Base-by-base conservation (phyloP, 2,888 invertebrate species). In the Leucoma salicis region DNA sequence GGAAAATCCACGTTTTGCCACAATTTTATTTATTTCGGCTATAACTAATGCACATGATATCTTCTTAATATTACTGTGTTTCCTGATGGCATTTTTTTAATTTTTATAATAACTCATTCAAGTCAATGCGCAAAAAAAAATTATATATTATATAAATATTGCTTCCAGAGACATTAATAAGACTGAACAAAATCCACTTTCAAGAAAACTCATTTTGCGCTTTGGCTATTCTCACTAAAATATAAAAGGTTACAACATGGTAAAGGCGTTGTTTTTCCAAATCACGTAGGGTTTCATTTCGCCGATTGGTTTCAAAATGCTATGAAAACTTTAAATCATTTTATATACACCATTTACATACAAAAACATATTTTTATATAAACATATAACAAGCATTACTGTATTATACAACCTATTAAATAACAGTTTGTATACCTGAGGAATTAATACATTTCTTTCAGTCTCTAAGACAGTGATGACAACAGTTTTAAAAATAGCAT, bases 11-110 rank as follows among this genome's bases (percentile, higher is more conserved):
- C 25, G 24, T 35, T 43, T 43, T 51, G 49, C 58, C 53, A 53
- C 53, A 51, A 42, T 53, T 49, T 50, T 44, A 52, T 58, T 58
- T 49, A 49, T 47, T 31, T 55, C 45, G 14, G 39, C 45, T 59
- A 55, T 46, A 49, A 54, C 35, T 47, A 56, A 49, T 63, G 55
- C 48, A 67, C 47, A 50, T 14, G 42, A 38, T 33, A 27, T 39
- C 42, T 31, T 38, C 14, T 41, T 57, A 49, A 10, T 34, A 53
- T 41, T 43, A 57, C 32, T 21, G 6, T 21, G 21, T 21, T n/a
- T n/a, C n/a, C 21, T 21, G 21, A 4, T 21, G n/a, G n/a, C n/a
- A 4, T 21, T 21, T 21, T 21, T 21, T 21, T 21, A 21, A 21
- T 21, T n/a, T n/a, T n/a, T n/a, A 21, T 21, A 21, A 21, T 8